Conservation (phyloP, 2,113 vertebrate genomes). For the Neolamprologus caudopunctatus region DNA sequence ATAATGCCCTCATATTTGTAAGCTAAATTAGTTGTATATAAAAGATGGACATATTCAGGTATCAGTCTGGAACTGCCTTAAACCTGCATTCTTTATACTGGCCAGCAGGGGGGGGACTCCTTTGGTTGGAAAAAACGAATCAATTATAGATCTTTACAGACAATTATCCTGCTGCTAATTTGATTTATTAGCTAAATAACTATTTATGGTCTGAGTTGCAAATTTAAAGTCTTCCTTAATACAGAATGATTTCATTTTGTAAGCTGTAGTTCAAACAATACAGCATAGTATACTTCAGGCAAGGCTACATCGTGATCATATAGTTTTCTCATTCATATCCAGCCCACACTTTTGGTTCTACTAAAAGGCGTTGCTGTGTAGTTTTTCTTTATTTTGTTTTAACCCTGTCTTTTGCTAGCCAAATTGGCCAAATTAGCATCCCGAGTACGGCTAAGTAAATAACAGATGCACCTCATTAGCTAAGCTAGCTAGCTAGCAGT, state of each 20-base stretch:
- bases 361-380: neutral
- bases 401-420: neutral
- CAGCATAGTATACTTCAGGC: neutral
- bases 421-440: neutral
- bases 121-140: neutral
- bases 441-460: rapidly evolving
- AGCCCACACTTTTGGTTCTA: neutral
- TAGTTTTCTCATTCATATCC: neutral
- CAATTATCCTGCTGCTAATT: neutral
- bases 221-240: neutral
- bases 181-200: neutral
- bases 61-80: neutral
- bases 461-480: neutral
- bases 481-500: neutral
- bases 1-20: neutral
- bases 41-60: neutral
- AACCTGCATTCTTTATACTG: neutral
- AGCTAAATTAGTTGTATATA: neutral
- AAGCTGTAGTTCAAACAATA: neutral
- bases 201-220: neutral
- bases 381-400: rapidly evolving
- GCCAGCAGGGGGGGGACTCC: neutral
- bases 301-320: neutral
- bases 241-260: neutral
- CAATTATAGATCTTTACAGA: neutral